Evolutionary conservation across 2,888 invertebrate genomes (phyloP), one percentile per base, ranked within the genome.

Genomic region (Chironomus riparius): DNA sequence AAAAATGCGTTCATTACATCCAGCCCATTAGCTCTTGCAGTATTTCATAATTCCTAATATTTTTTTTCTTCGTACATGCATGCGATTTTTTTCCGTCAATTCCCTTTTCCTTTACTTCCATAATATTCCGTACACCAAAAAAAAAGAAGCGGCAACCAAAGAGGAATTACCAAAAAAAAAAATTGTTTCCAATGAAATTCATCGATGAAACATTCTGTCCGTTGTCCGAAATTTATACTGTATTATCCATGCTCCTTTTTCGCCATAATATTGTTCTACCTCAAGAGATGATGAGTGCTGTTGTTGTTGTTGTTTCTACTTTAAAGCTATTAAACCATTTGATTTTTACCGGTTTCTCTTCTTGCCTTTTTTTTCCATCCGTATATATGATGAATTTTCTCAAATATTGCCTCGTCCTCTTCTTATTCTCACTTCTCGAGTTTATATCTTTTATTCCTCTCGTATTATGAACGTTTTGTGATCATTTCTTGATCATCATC

Each of bases 231-330:
- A 15, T 47, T 38, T 38, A 38, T 10, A 38, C 38, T 38, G 38
- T 38, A 38, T 38, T 38, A 38, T 38, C 68, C 24, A 24, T 12
- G 21, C n/a, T 47, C n/a, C 70, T 18, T 15, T 47, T 70, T 38
- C 47, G 38, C 38, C 38, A 38, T 38, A 38, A 38, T 38, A 38
- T 38, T 38, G 38, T 38, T 38, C 38, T 38, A 38, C 38, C 38
- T 12, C 62, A 22, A 65, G 21, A 65, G 68, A 28, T 47, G 56
- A 56, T 71, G 47, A 71, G 38, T 71, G 38, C 38, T 38, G 38
- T 38, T 38, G 71, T 56, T 71, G 71, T 71, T 71, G 71, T 71
- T 71, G 71, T 71, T 71, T 71, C 71, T 56, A 56, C 71, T 70
- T 65, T 56, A 71, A 70, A 61, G 28, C 71, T 56, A 71, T 71